Evolutionary conservation across 2,888 invertebrate species (phyloP).

Genomic region (Drosophila melanosoma): DNA sequence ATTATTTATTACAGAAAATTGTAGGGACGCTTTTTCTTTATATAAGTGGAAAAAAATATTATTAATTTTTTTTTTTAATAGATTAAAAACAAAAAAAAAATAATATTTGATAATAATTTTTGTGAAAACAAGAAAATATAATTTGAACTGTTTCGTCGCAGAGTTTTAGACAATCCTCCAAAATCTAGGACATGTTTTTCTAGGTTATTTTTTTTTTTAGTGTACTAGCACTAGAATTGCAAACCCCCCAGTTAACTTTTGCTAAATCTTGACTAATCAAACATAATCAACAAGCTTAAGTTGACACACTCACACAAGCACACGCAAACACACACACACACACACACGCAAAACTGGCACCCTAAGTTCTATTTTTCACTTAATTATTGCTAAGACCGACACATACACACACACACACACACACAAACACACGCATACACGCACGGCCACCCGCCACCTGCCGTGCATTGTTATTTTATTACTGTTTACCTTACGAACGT

Average conservation of each 20-base stretch:
- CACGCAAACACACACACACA: constrained; percentile 31
- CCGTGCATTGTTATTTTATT: constrained; percentile 70
- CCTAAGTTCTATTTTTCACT: constrained; percentile 72
- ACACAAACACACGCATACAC: constrained; percentile 11
- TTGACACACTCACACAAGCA: constrained; percentile 36
- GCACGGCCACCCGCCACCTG: constrained; percentile 47
- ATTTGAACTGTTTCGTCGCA: background rate
- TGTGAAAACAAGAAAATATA: background rate
- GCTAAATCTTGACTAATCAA: constrained; percentile 73
- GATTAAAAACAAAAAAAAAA: no score
- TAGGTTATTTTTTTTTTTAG: background rate
- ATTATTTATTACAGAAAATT: background rate
- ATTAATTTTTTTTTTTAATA: no score
- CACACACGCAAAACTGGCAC: constrained; percentile 14
- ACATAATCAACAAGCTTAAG: constrained; percentile 76
- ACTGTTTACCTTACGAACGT: constrained; percentile 68
- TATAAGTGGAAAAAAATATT: no score
- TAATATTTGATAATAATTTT: background rate
- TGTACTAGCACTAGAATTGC: constrained; percentile 16
- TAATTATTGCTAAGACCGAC: constrained; percentile 72
- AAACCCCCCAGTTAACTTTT: constrained; percentile 37
- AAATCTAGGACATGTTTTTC: background rate
- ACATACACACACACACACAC: constrained; percentile 11
- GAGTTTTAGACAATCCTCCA: background rate
- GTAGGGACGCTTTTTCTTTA: background rate